Evolutionary conservation across 2,888 invertebrate genomes (phyloP).

Genomic region (Tipula lateralis): DNA sequence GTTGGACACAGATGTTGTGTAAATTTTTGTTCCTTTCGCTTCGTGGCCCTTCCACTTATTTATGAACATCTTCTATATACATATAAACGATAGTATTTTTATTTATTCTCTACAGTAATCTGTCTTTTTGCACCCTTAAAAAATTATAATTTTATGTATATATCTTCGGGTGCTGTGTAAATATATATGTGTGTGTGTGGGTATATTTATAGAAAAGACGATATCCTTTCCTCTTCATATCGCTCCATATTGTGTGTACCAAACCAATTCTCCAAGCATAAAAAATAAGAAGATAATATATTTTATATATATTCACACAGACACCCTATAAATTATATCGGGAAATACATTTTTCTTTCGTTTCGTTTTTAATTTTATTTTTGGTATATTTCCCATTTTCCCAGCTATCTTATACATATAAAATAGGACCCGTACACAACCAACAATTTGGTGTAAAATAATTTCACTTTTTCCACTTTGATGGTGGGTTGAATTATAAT

Average conservation of each 20-base stretch:
- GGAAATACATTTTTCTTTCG: slow-evolving; percentile 13
- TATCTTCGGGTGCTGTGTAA: neutral
- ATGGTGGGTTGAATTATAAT: neutral
- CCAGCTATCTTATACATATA: neutral
- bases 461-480: slow-evolving; percentile 6
- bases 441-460: slow-evolving; percentile 7
- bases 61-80: neutral
- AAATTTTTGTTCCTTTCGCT: neutral
- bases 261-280: neutral
- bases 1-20: slow-evolving; percentile 28
- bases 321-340: slow-evolving; percentile 27
- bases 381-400: neutral
- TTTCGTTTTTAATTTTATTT: slow-evolving; percentile 19
- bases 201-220: slow-evolving; percentile 7
- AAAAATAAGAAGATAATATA: slow-evolving; percentile 6
- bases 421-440: neutral
- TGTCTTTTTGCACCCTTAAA: slow-evolving; percentile 28
- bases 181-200: neutral
- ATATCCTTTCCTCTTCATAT: slow-evolving; percentile 27
- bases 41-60: slow-evolving; percentile 6
- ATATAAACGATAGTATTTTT: neutral
- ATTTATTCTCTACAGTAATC: slow-evolving; percentile 26
- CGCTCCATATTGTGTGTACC: neutral
- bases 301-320: slow-evolving; percentile 19
- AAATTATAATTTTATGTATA: neutral